phyloP scores from a whole-genome alignment of 2,888 invertebrate species.

The Folsomia candida region DNA sequence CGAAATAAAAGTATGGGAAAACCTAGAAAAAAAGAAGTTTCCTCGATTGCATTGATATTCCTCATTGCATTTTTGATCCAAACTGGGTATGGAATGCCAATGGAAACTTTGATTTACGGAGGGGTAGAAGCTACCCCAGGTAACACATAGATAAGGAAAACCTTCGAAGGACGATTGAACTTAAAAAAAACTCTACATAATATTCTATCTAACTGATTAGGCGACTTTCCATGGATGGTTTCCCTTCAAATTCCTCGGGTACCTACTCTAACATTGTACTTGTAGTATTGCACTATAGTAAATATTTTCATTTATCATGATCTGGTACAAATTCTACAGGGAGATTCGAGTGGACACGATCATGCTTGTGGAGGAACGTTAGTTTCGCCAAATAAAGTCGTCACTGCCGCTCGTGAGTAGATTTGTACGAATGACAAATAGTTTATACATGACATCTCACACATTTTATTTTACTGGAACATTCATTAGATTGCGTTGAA shows the following conservation, averaged over 20 bases:
- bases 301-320: no score
- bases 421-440: no score
- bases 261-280: no score
- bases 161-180: neutral
- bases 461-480: neutral
- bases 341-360: neutral
- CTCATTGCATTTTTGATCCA: neutral
- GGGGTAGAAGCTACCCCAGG: constrained; percentile 1
- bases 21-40: no score
- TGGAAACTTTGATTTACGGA: neutral
- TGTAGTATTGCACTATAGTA: no score
- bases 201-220: no score
- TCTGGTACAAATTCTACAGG: no score
- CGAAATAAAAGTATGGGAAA: neutral
- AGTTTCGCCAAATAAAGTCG: neutral
- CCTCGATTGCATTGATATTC: no score
- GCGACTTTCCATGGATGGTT: constrained; percentile 12
- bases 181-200: neutral
- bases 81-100: neutral
- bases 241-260: neutral
- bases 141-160: neutral
- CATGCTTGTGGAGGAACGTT: neutral
- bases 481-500: neutral
- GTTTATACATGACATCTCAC: neutral
- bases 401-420: neutral